Percentiles rank a stretch among this genome's conserved stretches.
Evolutionary conservation across 2,797 vertebrate species (phyloP).

Genomic region (Mionectes olivaceus): DNA sequence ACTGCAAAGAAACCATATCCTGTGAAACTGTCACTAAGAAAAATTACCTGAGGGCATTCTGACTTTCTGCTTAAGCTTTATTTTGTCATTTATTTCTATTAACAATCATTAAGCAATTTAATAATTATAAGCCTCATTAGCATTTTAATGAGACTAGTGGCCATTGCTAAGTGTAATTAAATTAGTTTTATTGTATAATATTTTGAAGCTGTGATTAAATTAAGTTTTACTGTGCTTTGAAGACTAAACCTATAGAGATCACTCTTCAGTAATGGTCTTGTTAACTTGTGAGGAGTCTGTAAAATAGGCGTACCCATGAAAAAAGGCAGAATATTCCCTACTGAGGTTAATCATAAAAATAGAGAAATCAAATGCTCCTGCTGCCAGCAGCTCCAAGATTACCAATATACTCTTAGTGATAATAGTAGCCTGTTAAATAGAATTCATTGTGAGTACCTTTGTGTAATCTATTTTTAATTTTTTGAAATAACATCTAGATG

Average conservation of each 20-base stretch:
- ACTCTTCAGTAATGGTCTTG: conserved; percentile 64
- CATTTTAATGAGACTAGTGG: conserved; percentile 86
- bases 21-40: conserved; percentile 40
- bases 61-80: conserved; percentile 83
- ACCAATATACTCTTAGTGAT: neutral
- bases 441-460: conserved; percentile 17
- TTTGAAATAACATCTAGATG: conserved; percentile 8
- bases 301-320: conserved; percentile 61
- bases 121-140: conserved; percentile 89
- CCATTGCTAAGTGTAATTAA: conserved; percentile 84
- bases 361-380: conserved; percentile 38
- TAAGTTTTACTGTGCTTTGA: conserved; percentile 81
- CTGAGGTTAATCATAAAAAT: conserved; percentile 56
- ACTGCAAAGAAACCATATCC: conserved; percentile 9
- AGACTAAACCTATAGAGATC: conserved; percentile 76
- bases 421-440: conserved; percentile 11
- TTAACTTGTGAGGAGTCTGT: conserved; percentile 69
- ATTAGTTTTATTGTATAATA: conserved; percentile 83
- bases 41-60: conserved; percentile 76
- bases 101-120: conserved; percentile 84
- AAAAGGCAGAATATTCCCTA: conserved; percentile 51
- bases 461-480: conserved; percentile 47
- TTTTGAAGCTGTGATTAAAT: conserved; percentile 85
- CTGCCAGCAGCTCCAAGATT: conserved; percentile 9
- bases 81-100: conserved; percentile 85